Evolutionary conservation across 2,113 vertebrate genomes (phyloP).

Genomic region (Rafetus swinhoei): DNA sequence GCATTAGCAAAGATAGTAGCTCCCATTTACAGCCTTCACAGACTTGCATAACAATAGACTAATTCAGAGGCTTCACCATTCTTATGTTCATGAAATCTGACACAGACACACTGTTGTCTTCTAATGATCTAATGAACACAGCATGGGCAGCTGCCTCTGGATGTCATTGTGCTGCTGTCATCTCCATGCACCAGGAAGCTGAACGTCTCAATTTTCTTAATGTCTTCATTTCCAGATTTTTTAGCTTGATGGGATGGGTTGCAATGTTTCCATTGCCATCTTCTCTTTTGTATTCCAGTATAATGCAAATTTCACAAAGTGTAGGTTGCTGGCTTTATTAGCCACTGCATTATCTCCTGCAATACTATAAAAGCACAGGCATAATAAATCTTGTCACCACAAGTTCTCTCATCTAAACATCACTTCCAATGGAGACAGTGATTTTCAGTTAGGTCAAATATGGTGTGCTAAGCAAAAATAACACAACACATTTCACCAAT

Average conservation of each 20-base stretch:
- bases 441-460: constrained; percentile 39
- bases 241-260: too few relatives aligned
- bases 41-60: not conserved
- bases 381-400: constrained; percentile 20
- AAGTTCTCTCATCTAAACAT: constrained; percentile 7
- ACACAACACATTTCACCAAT: not conserved
- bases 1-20: not conserved
- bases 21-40: constrained; percentile 9
- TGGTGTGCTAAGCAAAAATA: not conserved
- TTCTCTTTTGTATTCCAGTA: not conserved
- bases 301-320: not conserved
- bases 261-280: not conserved
- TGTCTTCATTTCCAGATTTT: not conserved
- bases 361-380: constrained; percentile 5
- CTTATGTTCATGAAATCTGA: constrained; percentile 23
- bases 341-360: not conserved
- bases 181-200: not conserved
- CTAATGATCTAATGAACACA: not conserved
- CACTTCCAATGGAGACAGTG: not conserved
- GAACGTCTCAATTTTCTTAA: constrained; percentile 30
- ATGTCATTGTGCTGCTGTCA: not conserved
- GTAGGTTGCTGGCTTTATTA: not conserved
- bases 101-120: not conserved
- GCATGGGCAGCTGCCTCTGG: not conserved
- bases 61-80: not conserved